Evolutionary conservation across 2,888 invertebrate species (phyloP).

Genomic region (Cheiracanthium punctorium): DNA sequence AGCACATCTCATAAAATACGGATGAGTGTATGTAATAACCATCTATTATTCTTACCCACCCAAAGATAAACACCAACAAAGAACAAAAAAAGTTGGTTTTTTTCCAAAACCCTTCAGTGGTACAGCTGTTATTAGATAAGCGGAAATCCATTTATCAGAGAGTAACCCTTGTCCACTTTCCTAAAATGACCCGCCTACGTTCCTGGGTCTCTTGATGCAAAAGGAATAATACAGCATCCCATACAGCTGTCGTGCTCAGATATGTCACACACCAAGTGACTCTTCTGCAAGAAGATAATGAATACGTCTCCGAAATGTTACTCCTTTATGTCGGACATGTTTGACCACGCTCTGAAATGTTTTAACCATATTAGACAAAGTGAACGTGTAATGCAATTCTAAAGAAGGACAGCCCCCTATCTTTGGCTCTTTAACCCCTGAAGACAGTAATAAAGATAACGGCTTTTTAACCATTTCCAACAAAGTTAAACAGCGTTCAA

Average conservation of each 20-base stretch:
- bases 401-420: too few species aligned
- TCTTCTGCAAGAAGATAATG: not conserved
- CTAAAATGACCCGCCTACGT: not conserved
- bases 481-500: too few species aligned
- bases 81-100: not conserved
- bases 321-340: not conserved
- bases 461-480: too few species aligned
- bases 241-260: not conserved
- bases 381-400: too few species aligned
- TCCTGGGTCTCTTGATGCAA: not conserved
- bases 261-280: not conserved
- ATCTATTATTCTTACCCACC: too few species aligned
- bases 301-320: not conserved
- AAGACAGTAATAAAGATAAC: too few species aligned
- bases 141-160: not conserved
- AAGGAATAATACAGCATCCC: not conserved
- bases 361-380: too few species aligned
- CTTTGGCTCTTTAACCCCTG: too few species aligned
- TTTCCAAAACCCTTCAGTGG: not conserved
- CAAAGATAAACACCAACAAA: too few species aligned
- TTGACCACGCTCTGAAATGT: too few species aligned
- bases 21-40: too few species aligned
- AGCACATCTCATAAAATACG: too few species aligned
- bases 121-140: not conserved
- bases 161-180: constrained; percentile 7